phyloP scores from a whole-genome alignment of 2,888 invertebrate genomes.

The Luperina nickerlii region DNA sequence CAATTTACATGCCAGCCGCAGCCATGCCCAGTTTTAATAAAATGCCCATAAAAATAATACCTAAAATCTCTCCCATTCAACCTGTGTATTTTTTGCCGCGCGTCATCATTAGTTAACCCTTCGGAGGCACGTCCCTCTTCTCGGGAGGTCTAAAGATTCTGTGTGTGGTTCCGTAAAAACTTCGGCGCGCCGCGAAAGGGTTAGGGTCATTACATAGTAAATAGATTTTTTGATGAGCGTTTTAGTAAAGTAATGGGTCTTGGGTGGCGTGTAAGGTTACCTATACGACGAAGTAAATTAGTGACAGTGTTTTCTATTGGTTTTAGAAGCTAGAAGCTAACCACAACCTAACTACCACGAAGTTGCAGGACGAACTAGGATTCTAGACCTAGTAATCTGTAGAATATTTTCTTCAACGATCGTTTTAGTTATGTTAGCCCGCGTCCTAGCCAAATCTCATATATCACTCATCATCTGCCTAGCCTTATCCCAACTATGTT shows the following conservation, averaged over 20 bases:
- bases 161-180: conserved; percentile 68
- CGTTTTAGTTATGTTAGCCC: background rate
- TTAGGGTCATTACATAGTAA: conserved; percentile 56
- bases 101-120: conserved; percentile 63
- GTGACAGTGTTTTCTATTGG: background rate
- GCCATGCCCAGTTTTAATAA: conserved; percentile 27
- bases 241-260: conserved; percentile 12
- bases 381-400: background rate
- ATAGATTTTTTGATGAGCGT: conserved; percentile 42
- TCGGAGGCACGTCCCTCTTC: conserved; percentile 61
- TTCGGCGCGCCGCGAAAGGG: conserved; percentile 29
- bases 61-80: conserved; percentile 36
- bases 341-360: too few species aligned
- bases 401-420: background rate
- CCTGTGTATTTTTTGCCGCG: conserved; percentile 58
- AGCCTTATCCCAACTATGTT: too few species aligned
- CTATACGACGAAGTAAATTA: background rate
- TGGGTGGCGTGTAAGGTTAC: background rate
- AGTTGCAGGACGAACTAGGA: background rate
- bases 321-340: background rate
- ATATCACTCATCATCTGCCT: background rate
- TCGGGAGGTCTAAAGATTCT: conserved; percentile 62
- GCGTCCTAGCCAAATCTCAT: background rate
- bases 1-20: conserved; percentile 8
- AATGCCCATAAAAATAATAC: conserved; percentile 47